phyloP scores from a whole-genome alignment of 2,797 vertebrate species.

The Pogonophryne albipinna region DNA sequence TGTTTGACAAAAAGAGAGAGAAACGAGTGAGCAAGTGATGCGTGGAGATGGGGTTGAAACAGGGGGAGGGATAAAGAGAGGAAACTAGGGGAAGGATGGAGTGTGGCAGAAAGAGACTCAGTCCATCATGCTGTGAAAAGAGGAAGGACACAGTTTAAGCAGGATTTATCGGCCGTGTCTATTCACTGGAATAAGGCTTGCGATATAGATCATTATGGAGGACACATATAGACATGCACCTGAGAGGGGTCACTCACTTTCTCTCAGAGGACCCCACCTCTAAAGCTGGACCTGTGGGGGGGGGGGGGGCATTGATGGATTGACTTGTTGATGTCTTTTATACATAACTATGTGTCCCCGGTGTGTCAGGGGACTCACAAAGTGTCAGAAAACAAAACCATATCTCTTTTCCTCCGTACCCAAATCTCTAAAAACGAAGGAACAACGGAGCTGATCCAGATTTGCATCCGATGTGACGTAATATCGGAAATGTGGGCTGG shows the following conservation, averaged over 20 bases:
- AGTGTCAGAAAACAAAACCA: no score
- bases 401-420: no score
- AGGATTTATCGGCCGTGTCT: conserved; percentile 79
- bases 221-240: conserved; percentile 75
- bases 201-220: conserved; percentile 79
- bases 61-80: conserved; percentile 47
- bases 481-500: no score
- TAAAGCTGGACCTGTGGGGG: not conserved
- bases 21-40: conserved; percentile 48
- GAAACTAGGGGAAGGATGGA: conserved; percentile 48
- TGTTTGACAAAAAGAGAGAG: conserved; percentile 10
- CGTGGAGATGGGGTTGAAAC: conserved; percentile 33
- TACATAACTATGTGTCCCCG: no score
- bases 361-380: no score
- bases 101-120: conserved; percentile 65
- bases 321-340: no score
- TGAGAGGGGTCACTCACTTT: conserved; percentile 62
- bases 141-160: conserved; percentile 82
- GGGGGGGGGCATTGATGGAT: not conserved
- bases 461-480: no score
- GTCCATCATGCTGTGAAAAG: conserved; percentile 79
- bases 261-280: conserved; percentile 13
- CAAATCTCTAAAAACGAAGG: no score
- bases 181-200: conserved; percentile 71
- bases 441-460: no score